phyloP scores from a whole-genome alignment of 2,797 vertebrate species.

The Pseudopleuronectes americanus region DNA sequence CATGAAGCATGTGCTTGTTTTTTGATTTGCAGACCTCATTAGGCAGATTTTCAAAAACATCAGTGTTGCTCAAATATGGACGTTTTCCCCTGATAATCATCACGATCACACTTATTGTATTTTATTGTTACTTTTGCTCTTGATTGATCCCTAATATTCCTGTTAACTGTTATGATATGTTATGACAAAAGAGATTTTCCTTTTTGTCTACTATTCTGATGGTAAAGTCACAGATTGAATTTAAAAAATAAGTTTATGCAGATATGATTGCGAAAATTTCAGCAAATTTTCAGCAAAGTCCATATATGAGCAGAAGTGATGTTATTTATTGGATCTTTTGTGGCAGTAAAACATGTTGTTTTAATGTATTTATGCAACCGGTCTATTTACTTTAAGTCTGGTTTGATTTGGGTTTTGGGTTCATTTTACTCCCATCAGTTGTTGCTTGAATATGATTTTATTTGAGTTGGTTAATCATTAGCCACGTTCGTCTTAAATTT shows the following conservation, averaged over 20 bases:
- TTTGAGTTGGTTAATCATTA: conserved; percentile 11
- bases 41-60: conserved; percentile 25
- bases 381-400: conserved; percentile 23
- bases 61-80: conserved; percentile 60
- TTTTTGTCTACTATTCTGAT: not conserved
- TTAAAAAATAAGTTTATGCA: not conserved
- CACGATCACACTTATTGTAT: not conserved
- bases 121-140: not conserved
- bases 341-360: conserved; percentile 11
- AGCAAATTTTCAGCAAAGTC: not conserved
- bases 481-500: conserved; percentile 16
- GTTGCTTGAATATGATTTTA: conserved; percentile 44
- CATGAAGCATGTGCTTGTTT: conserved; percentile 67
- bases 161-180: not conserved
- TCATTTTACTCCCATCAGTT: conserved; percentile 43
- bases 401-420: conserved; percentile 33
- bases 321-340: conserved; percentile 27
- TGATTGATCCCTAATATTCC: not conserved
- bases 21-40: conserved; percentile 51
- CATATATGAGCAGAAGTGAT: conserved; percentile 59
- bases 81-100: conserved; percentile 1
- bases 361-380: conserved; percentile 4
- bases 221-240: not conserved
- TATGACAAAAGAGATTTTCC: not conserved
- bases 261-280: conserved; percentile 9